Evolutionary conservation across 2,888 invertebrate species (phyloP).

Genomic region (Temnothorax unifasciatus): DNA sequence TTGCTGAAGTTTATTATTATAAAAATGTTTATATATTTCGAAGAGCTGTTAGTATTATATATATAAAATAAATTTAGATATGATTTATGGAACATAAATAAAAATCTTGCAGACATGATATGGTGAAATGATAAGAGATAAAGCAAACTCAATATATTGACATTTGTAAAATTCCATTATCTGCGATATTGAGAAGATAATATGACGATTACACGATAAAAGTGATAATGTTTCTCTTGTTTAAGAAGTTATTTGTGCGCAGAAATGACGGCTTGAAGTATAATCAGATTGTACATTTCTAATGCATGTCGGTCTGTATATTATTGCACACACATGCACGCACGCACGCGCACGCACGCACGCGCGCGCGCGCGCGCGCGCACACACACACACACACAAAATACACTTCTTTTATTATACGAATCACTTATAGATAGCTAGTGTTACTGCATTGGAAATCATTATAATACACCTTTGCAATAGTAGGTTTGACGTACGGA

Average conservation of each 20-base stretch:
- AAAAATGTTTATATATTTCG: not conserved
- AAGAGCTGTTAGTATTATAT: not conserved
- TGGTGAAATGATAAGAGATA: not conserved
- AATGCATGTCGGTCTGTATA: not conserved
- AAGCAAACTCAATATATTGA: not conserved
- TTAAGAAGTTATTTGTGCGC: not conserved
- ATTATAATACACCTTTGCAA: constrained; percentile 7
- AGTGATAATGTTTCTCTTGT: not conserved
- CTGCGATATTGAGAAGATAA: not conserved
- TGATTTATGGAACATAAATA: not conserved
- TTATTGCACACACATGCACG: not conserved
- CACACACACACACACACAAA: not conserved
- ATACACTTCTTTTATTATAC: constrained; percentile 7
- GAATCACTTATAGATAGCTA: not conserved
- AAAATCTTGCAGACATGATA: constrained; percentile 5
- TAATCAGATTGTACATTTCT: not conserved
- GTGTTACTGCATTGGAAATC: constrained; percentile 27
- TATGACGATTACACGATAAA: not conserved
- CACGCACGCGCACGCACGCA: too few species aligned
- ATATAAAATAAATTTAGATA: not conserved
- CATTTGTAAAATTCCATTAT: not conserved
- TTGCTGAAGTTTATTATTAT: not conserved
- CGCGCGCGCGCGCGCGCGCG: not conserved
- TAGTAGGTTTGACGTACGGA: constrained; percentile 15
- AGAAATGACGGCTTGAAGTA: not conserved